Base-by-base conservation (phyloP, 2,888 invertebrate genomes). In the Cyclophora punctaria region DNA sequence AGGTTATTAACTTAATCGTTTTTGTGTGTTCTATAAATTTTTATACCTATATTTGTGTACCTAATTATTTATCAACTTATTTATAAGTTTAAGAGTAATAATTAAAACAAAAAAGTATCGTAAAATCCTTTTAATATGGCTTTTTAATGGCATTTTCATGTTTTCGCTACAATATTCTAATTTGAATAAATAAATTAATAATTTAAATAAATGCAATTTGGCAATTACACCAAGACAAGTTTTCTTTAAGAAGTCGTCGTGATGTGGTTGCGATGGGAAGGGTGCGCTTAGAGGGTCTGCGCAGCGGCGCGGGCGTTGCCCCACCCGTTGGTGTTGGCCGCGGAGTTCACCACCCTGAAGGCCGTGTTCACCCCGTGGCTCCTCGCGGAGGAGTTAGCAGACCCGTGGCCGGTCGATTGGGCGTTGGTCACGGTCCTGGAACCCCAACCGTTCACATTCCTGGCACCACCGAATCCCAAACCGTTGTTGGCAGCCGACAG, bases 161-260 rank as follows among this genome's bases (percentile, higher is more conserved):
- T 5, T 5, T 37, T 37, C 4, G 4, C 4, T 37, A 37, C 37
- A 37, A 37, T 37, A 5, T 37, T 37, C 5, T 37, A 47, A 52
- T 48, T 41, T 51, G 48, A 58, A 51, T 40, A 54, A 62, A 48
- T 54, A 43, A 54, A 58, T 57, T 61, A 63, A 56, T 64, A 48
- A 58, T 53, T 61, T 58, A 62, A 60, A 70, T 71, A 66, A 67
- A 66, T 64, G 63, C 68, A 20, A 20, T 51, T 66, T 53, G 50
- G 81, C 85, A 84, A 85, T 70, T 71, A 85, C 84, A 83, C 52
- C 76, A 82, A 83, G 87, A 87, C 83, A 87, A 87, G 83, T 80
- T 70, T 70, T 68, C 64, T 41, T 50, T 51, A 61, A 60, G 64
- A 66, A 70, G 85, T 87, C 87, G 80, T 86, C 87, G 81, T 84